A percentile compares a stretch with the other conserved stretches of the same genome.
Conservation (phyloP, 2,113 vertebrate species). For the Serinus canaria region DNA sequence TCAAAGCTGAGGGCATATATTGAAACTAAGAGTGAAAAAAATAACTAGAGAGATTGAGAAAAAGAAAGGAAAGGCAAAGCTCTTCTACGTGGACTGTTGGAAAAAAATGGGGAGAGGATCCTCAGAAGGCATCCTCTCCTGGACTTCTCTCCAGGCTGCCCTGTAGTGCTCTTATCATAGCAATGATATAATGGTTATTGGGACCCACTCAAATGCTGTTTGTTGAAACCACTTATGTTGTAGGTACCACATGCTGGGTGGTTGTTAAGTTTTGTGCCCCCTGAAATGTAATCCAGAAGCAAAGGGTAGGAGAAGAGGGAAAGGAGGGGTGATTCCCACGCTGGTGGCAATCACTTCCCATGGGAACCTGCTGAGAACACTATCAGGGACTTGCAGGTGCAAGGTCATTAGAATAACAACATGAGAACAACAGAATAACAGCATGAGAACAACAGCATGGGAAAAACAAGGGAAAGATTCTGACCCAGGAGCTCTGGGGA, state of each 20-base stretch:
- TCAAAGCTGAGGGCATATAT: background rate
- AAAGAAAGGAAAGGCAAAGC: background rate
- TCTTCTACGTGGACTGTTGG: background rate
- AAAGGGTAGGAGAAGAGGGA: background rate
- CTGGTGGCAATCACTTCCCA: background rate
- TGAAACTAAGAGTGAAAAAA: background rate
- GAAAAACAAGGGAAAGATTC: background rate
- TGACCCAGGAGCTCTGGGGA: background rate
- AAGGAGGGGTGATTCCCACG: background rate
- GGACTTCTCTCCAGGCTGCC: background rate
- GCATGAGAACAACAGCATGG: background rate
- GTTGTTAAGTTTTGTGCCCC: background rate
- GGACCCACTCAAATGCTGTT: background rate
- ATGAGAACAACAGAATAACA: background rate
- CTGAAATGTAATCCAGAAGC: background rate
- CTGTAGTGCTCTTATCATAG: background rate
- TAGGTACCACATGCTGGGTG: fast-evolving
- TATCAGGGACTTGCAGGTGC: conserved; percentile 23
- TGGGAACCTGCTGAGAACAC: background rate
- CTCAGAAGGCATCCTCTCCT: background rate
- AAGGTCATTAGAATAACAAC: conserved; percentile 20
- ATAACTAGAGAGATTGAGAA: background rate
- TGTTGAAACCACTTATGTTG: background rate
- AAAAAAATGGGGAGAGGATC: background rate
- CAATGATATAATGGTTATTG: background rate